Evolutionary conservation across 2,888 invertebrate species (phyloP), one percentile per base, ranked within the genome.

Genomic region (Archaeoteleia sp.): DNA sequence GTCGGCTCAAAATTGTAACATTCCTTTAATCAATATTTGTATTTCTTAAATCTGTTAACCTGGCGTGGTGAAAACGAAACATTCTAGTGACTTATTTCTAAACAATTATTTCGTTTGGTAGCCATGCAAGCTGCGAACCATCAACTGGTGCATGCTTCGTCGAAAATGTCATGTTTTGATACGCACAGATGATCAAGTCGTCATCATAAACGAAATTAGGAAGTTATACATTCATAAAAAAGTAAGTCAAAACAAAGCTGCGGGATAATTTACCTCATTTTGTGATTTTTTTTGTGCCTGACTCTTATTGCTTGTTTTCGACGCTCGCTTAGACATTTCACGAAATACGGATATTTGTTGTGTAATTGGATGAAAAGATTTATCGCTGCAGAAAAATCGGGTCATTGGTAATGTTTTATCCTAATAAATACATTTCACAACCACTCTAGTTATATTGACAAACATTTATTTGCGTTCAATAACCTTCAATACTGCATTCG

Each of bases 111-210:
- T n/a, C n/a, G n/a, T n/a, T n/a, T n/a, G n/a, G n/a, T n/a, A n/a
- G n/a, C n/a, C n/a, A 30, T 14, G 15, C 32, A 4, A 48, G 30
- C 25, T 12, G 9, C 14, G 12, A 39, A n/a, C 20, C 29, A 23
- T 12, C 25, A 34, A 25, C 48, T 65, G 58, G 48, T 68, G n/a
- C 55, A 61, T 55, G 51, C 43, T 63, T 57, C 37, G 13, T 32
- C 32, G 65, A 78, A 80, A 78, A 83, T 82, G 83, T 77, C 74
- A 74, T 71, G 65, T 68, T 78, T 71, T 71, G 65, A 67, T 69
- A 60, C 66, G 32, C 71, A 76, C 70, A 81, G 82, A 71, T 82
- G 83, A 84, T 81, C 71, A 53, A 57, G 55, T 55, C 57, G 37
- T 29, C 54, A 68, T 63, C 71, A 51, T 58, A 32, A 46, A 10